Base-by-base conservation (phyloP, 2,888 invertebrate species). In the Ypsolopha sequella region DNA sequence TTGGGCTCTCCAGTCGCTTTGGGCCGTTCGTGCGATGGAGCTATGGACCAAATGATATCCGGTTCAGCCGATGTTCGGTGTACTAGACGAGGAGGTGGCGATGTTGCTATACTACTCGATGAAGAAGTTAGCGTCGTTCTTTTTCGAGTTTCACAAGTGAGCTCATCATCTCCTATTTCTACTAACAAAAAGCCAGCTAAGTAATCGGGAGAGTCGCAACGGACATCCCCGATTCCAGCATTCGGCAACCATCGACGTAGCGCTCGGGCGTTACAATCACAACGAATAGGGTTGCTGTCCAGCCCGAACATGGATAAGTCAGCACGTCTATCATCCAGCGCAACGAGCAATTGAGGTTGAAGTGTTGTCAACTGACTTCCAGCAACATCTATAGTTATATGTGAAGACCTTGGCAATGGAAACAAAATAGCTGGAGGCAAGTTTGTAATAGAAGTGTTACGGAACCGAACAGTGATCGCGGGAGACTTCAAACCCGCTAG, bases 31-130 rank as follows among this genome's bases (percentile, higher is more conserved):
- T 90, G 90, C 0, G 91, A 88, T 4, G 95, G 92, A n/a, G 93
- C 91, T 10, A 94, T 87, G 2, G 95, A 95, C 95, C 95, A 96
- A 62, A 96, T 96, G 13, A 96, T 96, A 63, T 96, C 94, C 0
- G 95, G 95, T 62, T 95, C 95, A 0, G 91, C 89, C 0, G 91
- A 91, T 0, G 91, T 89, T 50, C 89, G 89, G 44, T 89, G 88
- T 0, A 91, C 80, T 14, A 89, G 68, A 50, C 88, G 79, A 1
- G 89, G 88, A 11, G 88, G 73, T 7, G 73, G 63, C 0, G 88
- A 77, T 0, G 88, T 76, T 0, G 82, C 68, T 6, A 88, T 70
- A 35, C 88, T 85, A 13, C 74, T 66, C 7, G 86, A 82, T 0
- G 74, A 67, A 10, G 80, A 66, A 7, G 72, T 62, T 7, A 49